Evolutionary conservation across 2,888 invertebrate species (phyloP).

Genomic region (Drosophila anomelani): DNA sequence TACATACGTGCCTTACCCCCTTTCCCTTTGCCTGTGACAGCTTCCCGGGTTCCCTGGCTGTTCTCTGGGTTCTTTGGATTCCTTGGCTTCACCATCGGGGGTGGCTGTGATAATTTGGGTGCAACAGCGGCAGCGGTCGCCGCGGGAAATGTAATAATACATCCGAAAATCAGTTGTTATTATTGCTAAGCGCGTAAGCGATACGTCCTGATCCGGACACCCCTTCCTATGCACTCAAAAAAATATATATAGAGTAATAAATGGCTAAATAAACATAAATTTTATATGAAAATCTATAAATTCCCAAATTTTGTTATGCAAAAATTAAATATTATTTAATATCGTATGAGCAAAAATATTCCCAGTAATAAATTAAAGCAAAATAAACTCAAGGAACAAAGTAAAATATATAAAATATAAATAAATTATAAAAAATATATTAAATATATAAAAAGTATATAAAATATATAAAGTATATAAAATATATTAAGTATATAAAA

Average conservation of each 20-base stretch:
- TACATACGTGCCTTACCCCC: slow-evolving; percentile 3
- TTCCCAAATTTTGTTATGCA: too few relatives aligned
- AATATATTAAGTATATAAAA: too few relatives aligned
- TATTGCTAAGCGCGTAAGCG: slow-evolving; percentile 79
- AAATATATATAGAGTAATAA: neutral
- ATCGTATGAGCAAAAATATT: too few relatives aligned
- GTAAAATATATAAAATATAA: neutral
- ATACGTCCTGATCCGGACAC: slow-evolving; percentile 44
- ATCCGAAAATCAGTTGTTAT: slow-evolving; percentile 81
- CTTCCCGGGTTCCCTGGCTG: neutral
- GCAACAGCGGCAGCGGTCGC: slow-evolving; percentile 63
- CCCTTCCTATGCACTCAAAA: slow-evolving; percentile 19
- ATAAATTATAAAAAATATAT: too few relatives aligned
- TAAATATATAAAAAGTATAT: too few relatives aligned
- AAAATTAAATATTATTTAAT: too few relatives aligned
- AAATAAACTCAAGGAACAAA: too few relatives aligned
- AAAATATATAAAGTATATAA: too few relatives aligned
- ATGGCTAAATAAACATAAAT: neutral
- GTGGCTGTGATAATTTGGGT: slow-evolving; percentile 80
- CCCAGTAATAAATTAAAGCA: too few relatives aligned
- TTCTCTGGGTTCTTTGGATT: neutral
- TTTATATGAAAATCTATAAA: too few relatives aligned
- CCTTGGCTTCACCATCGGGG: slow-evolving; percentile 41
- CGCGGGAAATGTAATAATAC: slow-evolving; percentile 79
- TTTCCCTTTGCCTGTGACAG: neutral